These are phyloP conservation scores for Sardinella longiceps DNA, from an alignment of 2,797 vertebrate species.

Conservation along the genomic window DNA sequence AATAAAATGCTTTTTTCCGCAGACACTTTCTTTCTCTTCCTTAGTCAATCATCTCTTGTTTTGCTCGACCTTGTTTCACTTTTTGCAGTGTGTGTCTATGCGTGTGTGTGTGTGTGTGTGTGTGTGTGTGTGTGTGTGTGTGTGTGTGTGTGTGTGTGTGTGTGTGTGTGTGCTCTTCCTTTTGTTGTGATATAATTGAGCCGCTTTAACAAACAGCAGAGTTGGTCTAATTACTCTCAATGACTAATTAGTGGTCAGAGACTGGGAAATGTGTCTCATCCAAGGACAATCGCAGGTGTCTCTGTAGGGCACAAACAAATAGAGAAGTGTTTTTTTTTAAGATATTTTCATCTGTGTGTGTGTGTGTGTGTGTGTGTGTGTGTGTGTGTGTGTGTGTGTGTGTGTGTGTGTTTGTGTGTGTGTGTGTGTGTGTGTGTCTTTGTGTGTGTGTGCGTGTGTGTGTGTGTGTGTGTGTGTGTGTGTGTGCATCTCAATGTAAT, in stretches of 20 bases:
- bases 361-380: not conserved
- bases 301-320: conserved; percentile 41
- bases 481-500: not conserved
- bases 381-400: not conserved
- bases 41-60: conserved; percentile 6
- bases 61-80: not conserved
- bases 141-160: too few relatives aligned
- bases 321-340: conserved; percentile 32
- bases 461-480: not conserved
- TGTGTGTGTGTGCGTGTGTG: not conserved
- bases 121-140: too few relatives aligned
- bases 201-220: conserved; percentile 3
- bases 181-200: conserved; percentile 21
- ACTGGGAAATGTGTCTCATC: conserved; percentile 28
- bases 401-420: not conserved
- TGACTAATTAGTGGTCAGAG: conserved; percentile 49
- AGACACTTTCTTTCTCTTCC: not conserved
- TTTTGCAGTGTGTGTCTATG: too few relatives aligned
- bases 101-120: too few relatives aligned
- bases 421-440: conserved; percentile 1
- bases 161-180: not conserved
- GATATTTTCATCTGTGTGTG: conserved; percentile 12
- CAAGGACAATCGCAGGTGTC: conserved; percentile 30
- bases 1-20: not conserved
- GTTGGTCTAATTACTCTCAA: conserved; percentile 48